Percentiles rank a stretch among this genome's conserved stretches.
These are phyloP conservation scores for Drosophila tropicalis DNA, from an alignment of 1,140 invertebrate genomes.

Conservation along the genomic window DNA sequence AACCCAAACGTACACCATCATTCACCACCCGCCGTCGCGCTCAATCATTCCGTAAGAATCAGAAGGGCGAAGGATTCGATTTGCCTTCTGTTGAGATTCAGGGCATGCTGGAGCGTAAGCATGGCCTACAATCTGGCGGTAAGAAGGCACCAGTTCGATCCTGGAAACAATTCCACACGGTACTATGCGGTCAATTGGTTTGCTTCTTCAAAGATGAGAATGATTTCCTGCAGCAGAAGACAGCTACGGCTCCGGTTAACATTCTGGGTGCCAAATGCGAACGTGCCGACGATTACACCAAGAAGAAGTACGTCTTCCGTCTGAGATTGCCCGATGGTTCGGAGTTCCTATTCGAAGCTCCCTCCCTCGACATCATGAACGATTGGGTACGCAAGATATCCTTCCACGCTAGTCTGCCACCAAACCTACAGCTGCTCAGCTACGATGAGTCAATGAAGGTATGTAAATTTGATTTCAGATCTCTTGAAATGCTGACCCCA, in stretches of 20 bases:
- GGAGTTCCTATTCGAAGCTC: conserved; percentile 95
- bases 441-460: conserved; percentile 87
- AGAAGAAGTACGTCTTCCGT: conserved; percentile 96
- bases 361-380: conserved; percentile 89
- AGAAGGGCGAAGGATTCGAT: conserved; percentile 88
- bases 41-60: conserved; percentile 93
- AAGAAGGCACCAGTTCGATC: conserved; percentile 97
- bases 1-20: conserved; percentile 95
- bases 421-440: conserved; percentile 93
- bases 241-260: conserved; percentile 94
- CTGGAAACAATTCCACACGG: conserved; percentile 98
- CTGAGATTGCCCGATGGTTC: conserved; percentile 94
- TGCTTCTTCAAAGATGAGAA: conserved; percentile 99
- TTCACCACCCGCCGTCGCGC: conserved; percentile 96
- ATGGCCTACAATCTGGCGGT: conserved; percentile 95
- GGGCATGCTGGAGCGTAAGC: conserved; percentile 95
- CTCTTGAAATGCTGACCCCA: neutral
- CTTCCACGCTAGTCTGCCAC: conserved; percentile 96
- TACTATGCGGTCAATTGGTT: conserved; percentile 96
- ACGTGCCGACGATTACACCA: conserved; percentile 96
- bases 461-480: neutral
- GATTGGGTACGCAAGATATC: conserved; percentile 97
- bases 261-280: conserved; percentile 92
- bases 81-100: conserved; percentile 96
- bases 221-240: conserved; percentile 94